Evolutionary conservation across 2,888 invertebrate species (phyloP).

Genomic region (Dione vanillae): DNA sequence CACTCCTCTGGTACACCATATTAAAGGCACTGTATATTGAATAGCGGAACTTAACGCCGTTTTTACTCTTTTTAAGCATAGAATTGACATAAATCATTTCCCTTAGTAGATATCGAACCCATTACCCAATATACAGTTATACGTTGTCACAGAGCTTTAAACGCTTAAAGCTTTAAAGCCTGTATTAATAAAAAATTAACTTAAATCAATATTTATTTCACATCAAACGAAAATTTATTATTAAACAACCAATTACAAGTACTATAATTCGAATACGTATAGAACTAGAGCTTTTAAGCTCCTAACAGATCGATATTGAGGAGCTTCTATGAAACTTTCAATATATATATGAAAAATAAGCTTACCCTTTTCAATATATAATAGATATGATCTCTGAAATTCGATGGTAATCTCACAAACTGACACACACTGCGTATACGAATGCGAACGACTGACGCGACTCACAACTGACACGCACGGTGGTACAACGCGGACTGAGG

Average conservation of each 20-base stretch:
- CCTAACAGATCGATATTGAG: constrained; percentile 15
- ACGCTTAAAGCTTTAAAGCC: too few species aligned
- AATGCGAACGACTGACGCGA: neutral
- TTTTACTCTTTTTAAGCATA: too few species aligned
- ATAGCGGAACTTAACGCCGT: too few species aligned
- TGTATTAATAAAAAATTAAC: neutral
- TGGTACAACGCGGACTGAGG: constrained; percentile 53
- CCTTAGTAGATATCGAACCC: too few species aligned
- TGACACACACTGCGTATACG: constrained; percentile 30
- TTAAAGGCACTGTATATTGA: too few species aligned
- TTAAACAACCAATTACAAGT: constrained; percentile 13
- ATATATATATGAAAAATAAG: neutral
- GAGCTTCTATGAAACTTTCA: neutral
- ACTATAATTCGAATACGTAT: neutral
- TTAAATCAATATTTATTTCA: neutral
- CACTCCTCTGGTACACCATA: too few species aligned
- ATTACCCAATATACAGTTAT: too few species aligned
- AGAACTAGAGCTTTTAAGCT: constrained; percentile 29
- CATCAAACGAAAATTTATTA: neutral
- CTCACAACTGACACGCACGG: constrained; percentile 28
- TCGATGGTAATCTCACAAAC: constrained; percentile 34
- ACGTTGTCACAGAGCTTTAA: too few species aligned
- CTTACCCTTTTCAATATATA: constrained; percentile 39
- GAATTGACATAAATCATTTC: too few species aligned
- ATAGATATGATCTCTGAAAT: constrained; percentile 21